phyloP scores from a whole-genome alignment of 1,140 invertebrate species.

The Trypoxylus dichotomus region DNA sequence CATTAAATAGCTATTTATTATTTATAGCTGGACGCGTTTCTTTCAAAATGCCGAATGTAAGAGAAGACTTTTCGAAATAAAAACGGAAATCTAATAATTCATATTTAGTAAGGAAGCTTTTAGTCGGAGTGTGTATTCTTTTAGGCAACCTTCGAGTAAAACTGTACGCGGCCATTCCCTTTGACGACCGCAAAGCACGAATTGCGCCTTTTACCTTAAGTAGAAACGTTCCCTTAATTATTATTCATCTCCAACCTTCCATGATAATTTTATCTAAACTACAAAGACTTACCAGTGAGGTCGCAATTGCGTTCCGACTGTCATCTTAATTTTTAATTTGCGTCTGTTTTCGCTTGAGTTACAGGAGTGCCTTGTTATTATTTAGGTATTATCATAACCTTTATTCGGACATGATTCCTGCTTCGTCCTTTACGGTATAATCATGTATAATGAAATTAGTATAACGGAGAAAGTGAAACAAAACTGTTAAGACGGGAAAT shows the following conservation, averaged over 20 bases:
- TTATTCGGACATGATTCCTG: too few relatives aligned
- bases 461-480: too few relatives aligned
- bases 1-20: too few relatives aligned
- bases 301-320: constrained; percentile 8
- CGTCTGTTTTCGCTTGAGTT: not conserved
- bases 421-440: too few relatives aligned
- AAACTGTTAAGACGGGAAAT: too few relatives aligned
- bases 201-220: not conserved
- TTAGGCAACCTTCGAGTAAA: not conserved
- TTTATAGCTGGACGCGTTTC: too few relatives aligned
- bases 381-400: not conserved
- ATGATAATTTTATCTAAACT: constrained; percentile 8
- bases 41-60: too few relatives aligned
- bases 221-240: constrained; percentile 12
- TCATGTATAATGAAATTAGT: too few relatives aligned
- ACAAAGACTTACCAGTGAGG: not conserved
- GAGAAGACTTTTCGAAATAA: not conserved
- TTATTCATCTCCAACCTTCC: constrained; percentile 18
- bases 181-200: constrained; percentile 12
- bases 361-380: not conserved
- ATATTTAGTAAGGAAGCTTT: not conserved
- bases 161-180: not conserved
- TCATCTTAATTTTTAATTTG: constrained; percentile 18
- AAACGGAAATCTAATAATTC: not conserved
- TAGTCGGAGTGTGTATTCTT: not conserved